phyloP scores from a whole-genome alignment of 2,888 invertebrate species.

The Fragum fragum region DNA sequence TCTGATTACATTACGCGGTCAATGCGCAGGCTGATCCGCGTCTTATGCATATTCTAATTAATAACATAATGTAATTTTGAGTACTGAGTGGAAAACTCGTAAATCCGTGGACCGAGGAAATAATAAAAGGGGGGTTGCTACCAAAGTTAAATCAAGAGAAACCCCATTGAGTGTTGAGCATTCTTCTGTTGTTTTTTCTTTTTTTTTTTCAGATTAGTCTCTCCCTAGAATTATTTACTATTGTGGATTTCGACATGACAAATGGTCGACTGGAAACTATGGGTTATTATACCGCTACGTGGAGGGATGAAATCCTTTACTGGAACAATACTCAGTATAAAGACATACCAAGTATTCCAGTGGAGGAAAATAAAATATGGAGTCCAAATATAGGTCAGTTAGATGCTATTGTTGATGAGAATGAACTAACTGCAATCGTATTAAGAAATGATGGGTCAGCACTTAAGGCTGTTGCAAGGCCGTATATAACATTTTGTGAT shows the following conservation, averaged over 20 bases:
- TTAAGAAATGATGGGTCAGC: neutral
- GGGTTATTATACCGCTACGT: neutral
- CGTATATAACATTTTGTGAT: slow-evolving; percentile 2
- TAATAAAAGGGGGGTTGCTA: no score
- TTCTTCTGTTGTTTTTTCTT: no score
- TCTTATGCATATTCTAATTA: no score
- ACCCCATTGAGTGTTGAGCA: no score
- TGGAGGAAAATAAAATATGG: slow-evolving; percentile 1
- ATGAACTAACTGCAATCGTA: neutral
- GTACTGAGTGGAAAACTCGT: no score
- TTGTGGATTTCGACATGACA: slow-evolving; percentile 16
- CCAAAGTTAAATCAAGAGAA: no score
- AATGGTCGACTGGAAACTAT: slow-evolving; percentile 6
- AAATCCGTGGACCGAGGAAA: no score
- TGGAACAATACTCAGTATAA: slow-evolving; percentile 1
- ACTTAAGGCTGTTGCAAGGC: neutral
- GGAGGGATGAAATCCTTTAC: neutral
- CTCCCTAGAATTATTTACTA: neutral
- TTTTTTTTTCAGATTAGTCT: slow-evolving; percentile 17
- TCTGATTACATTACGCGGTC: no score
- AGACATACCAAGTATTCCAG: neutral
- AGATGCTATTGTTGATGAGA: neutral
- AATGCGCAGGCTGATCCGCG: no score
- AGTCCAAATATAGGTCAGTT: neutral
- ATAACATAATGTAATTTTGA: no score